A percentile compares a stretch with the other conserved stretches of the same genome.
phyloP scores from a whole-genome alignment of 2,888 invertebrate species.

The Drosophila diplacantha region DNA sequence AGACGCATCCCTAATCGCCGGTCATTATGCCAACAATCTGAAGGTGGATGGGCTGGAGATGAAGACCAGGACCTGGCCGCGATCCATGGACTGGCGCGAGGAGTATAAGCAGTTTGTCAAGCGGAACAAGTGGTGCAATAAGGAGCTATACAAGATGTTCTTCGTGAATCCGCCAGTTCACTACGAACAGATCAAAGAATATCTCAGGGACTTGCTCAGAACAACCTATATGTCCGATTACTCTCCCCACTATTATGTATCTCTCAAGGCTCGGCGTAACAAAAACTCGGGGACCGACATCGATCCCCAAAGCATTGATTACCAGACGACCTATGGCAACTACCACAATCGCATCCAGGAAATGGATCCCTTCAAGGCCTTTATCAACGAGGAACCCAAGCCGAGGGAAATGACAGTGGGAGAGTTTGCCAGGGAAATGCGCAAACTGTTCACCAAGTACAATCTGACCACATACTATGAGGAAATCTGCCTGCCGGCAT shows the following conservation, averaged over 20 bases:
- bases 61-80: slow-evolving; percentile 55
- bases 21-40: slow-evolving; percentile 55
- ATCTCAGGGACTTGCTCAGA: slow-evolving; percentile 43
- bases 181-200: slow-evolving; percentile 39
- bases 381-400: slow-evolving; percentile 13
- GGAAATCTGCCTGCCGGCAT: slow-evolving; percentile 63
- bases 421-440: slow-evolving; percentile 51
- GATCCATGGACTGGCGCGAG: slow-evolving; percentile 63
- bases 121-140: slow-evolving; percentile 58
- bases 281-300: background rate
- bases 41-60: slow-evolving; percentile 44
- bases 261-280: slow-evolving; percentile 47
- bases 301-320: slow-evolving; percentile 32
- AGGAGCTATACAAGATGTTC: slow-evolving; percentile 51
- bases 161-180: slow-evolving; percentile 55
- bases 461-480: slow-evolving; percentile 61
- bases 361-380: slow-evolving; percentile 39
- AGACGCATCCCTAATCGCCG: slow-evolving; percentile 51
- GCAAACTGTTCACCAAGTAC: slow-evolving; percentile 60
- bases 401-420: slow-evolving; percentile 29
- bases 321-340: slow-evolving; percentile 69
- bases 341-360: slow-evolving; percentile 67
- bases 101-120: slow-evolving; percentile 54
- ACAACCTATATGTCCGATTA: slow-evolving; percentile 53
- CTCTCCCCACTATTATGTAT: slow-evolving; percentile 53